These are phyloP conservation scores for Protodeltote pygarga DNA, from an alignment of 2,888 invertebrate genomes.

Conservation along the genomic window DNA sequence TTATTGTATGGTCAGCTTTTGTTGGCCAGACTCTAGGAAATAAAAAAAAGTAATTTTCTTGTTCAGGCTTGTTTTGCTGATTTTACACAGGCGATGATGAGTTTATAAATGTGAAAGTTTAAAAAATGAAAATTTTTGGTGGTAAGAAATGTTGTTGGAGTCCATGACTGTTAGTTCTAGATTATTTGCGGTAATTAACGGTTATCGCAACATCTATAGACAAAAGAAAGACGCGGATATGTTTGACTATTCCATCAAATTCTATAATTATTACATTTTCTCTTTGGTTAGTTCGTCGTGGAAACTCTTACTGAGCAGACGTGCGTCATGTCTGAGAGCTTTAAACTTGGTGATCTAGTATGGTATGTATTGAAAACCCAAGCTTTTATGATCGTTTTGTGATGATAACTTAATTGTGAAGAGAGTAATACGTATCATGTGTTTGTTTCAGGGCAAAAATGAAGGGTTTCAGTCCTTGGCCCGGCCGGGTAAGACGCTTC, in stretches of 20 bases:
- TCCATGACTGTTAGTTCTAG: too few relatives aligned
- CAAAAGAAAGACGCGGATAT: slow-evolving; percentile 50
- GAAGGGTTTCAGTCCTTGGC: slow-evolving; percentile 99
- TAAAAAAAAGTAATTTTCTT: too few relatives aligned
- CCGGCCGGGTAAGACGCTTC: slow-evolving; percentile 95
- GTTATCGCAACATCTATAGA: slow-evolving; percentile 57
- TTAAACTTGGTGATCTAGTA: slow-evolving; percentile 86
- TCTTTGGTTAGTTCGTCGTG: slow-evolving; percentile 81
- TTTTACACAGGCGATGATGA: too few relatives aligned
- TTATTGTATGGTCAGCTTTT: too few relatives aligned
- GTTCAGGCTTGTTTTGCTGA: too few relatives aligned
- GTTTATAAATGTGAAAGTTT: too few relatives aligned
- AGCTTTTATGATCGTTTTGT: slow-evolving; percentile 53
- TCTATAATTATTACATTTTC: slow-evolving; percentile 55
- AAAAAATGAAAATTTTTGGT: too few relatives aligned
- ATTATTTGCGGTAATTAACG: slow-evolving; percentile 16
- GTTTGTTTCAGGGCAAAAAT: slow-evolving; percentile 96
- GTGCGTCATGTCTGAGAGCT: slow-evolving; percentile 77
- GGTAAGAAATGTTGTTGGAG: too few relatives aligned
- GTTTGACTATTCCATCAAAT: slow-evolving; percentile 42
- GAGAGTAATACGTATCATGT: slow-evolving; percentile 45
- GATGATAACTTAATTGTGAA: slow-evolving; percentile 64
- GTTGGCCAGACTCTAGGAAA: too few relatives aligned
- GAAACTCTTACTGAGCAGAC: slow-evolving; percentile 62
- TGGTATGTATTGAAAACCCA: slow-evolving; percentile 75